Evolutionary conservation across 92 coral and sea anemone species (phyloP), one percentile per base, ranked within the genome.

Genomic region (Phymanthus crucifer): DNA sequence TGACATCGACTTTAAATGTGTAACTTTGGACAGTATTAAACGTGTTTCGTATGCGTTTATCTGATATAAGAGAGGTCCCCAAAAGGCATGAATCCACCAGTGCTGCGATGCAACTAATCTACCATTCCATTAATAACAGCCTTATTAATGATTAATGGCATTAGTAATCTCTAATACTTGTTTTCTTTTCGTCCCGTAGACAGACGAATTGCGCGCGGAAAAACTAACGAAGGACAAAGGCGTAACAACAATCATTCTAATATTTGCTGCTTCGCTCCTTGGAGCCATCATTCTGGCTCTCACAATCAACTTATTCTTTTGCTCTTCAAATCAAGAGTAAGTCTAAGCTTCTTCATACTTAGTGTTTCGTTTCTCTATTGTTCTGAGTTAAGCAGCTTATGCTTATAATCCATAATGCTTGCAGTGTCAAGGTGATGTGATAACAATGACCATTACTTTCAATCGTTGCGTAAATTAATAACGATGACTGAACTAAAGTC

Each of bases 251-350:
- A 21, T 67, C 27, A 46, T 78, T 26, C 45, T 78, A 78, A 78
- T 68, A 18, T 40, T 66, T 29, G 68, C 73, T 13, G 82, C 82
- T 64, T 35, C 17, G 54, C n/a, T 78, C 6, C 26, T 78, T 1
- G 82, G 82, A 26, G 24, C 67, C 27, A 46, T 38, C 45, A 33
- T 78, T 38, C 3, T 78, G 72, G 73, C 13, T 26, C 82, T 78
- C n/a, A 34, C 34, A 12, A 32, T 78, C 32, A 78, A 78, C 33
- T 78, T 78, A 40, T 40, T 66, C 11, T 78, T 65, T 67, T 64
- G 72, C n/a, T 65, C 82, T 17, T 56, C 73, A 31, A 35, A 61
- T 13, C 72, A 78, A 35, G 82, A 78, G 82, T 78, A 78, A 78
- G 82, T 78, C 68, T 61, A 61, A 61, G 11, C 68, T 61, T 61